A percentile compares a stretch with the other conserved stretches of the same genome.
phyloP scores from a whole-genome alignment of 2,113 vertebrate genomes.

The Pipra filicauda region DNA sequence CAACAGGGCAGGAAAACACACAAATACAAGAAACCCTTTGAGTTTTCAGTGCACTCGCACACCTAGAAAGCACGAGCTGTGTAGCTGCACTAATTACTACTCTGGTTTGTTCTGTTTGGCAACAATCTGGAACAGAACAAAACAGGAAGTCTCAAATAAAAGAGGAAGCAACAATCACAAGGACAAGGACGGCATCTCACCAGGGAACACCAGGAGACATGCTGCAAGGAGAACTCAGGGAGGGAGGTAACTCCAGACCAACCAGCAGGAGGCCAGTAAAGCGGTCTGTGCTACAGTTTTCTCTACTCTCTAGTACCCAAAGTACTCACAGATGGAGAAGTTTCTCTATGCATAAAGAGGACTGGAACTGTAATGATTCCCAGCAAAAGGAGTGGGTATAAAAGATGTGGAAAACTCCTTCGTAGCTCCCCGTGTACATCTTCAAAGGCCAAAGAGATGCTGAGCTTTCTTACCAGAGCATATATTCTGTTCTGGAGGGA shows the following conservation, averaged over 20 bases:
- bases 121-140: not conserved
- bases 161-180: not conserved
- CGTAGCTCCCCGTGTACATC: not conserved
- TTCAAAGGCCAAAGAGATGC: not conserved
- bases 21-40: fast-evolving
- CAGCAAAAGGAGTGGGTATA: not conserved
- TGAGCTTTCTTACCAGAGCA: not conserved
- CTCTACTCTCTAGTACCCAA: too few species aligned
- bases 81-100: fast-evolving
- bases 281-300: not conserved
- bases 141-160: not conserved
- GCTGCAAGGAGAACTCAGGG: not conserved
- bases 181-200: not conserved
- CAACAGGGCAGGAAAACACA: not conserved
- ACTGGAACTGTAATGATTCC: not conserved
- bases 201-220: not conserved
- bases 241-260: not conserved
- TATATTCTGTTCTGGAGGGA: not conserved
- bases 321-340: not conserved
- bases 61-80: not conserved
- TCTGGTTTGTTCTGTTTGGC: not conserved
- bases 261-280: not conserved
- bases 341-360: not conserved
- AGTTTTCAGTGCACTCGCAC: too few species aligned
- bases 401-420: not conserved